Evolutionary conservation across 2,113 vertebrate genomes (phyloP).

Genomic region (Crotalus horridus): DNA sequence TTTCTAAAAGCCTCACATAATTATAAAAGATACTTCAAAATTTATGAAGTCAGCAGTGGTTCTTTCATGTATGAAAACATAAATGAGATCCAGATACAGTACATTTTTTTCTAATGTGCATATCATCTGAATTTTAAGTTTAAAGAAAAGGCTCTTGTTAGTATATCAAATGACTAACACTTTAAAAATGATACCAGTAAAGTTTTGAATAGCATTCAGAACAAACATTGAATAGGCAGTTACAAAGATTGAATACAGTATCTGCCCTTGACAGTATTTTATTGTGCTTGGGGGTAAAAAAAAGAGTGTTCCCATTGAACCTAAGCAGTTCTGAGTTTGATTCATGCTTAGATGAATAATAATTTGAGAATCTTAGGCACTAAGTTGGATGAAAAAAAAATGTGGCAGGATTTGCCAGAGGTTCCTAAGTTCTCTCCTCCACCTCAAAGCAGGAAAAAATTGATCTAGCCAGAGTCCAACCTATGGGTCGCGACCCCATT

Average conservation of each 20-base stretch:
- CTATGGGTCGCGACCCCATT: too few relatives aligned
- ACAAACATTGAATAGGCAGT: neutral
- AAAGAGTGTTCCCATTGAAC: neutral
- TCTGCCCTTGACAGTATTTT: neutral
- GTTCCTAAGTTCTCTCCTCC: neutral
- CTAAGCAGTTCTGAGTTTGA: neutral
- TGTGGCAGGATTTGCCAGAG: neutral
- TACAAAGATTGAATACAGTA: slow-evolving; percentile 7
- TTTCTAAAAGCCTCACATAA: slow-evolving; percentile 31
- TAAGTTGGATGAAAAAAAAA: neutral
- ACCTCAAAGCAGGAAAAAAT: neutral
- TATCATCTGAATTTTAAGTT: slow-evolving; percentile 52
- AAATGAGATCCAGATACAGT: slow-evolving; percentile 17
- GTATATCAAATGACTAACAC: slow-evolving; percentile 37
- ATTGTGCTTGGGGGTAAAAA: neutral
- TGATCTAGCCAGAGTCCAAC: neutral
- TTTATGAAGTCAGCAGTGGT: slow-evolving; percentile 44
- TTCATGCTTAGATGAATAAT: neutral
- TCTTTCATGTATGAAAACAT: slow-evolving; percentile 53
- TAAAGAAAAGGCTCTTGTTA: slow-evolving; percentile 25
- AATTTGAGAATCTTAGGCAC: neutral
- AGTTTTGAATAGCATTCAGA: slow-evolving; percentile 19
- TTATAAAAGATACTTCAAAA: slow-evolving; percentile 33
- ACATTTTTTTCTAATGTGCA: slow-evolving; percentile 24
- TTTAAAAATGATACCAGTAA: slow-evolving; percentile 45